Conservation (phyloP, 2,888 invertebrate species). For the Brachyptera risi region DNA sequence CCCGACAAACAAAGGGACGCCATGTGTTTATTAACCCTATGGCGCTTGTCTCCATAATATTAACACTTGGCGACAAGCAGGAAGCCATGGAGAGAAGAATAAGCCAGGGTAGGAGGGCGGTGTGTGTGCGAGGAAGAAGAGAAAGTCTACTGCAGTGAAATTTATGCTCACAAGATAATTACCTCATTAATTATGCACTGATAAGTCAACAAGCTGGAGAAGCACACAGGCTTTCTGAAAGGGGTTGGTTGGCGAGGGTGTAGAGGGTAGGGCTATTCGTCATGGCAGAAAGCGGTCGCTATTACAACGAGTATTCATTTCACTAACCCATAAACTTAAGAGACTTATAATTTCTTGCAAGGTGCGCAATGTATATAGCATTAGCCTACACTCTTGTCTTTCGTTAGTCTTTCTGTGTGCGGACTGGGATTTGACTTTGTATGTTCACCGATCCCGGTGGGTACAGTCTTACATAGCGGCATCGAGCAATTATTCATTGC, state of each 20-base stretch:
- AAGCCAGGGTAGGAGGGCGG: background rate
- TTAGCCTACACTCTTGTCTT: too few relatives aligned
- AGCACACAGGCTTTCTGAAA: background rate
- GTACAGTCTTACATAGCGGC: too few relatives aligned
- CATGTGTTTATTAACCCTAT: too few relatives aligned
- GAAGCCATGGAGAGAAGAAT: too few relatives aligned
- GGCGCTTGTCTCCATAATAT: too few relatives aligned
- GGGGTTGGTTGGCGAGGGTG: background rate
- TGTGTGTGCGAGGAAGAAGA: background rate
- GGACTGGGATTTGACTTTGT: too few relatives aligned
- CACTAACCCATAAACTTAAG: slow-evolving; percentile 5
- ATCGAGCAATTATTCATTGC: too few relatives aligned
- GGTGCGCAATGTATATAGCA: too few relatives aligned
- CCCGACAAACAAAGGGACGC: too few relatives aligned
- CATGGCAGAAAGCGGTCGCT: slow-evolving; percentile 13
- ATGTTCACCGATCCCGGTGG: too few relatives aligned
- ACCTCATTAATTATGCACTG: slow-evolving; percentile 26
- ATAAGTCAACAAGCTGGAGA: slow-evolving; percentile 21
- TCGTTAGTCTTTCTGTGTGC: too few relatives aligned
- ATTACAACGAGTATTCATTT: slow-evolving; percentile 1
- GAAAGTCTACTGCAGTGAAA: background rate
- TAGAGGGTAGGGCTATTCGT: slow-evolving; percentile 5
- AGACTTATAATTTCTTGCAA: background rate
- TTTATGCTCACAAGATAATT: slow-evolving; percentile 24
- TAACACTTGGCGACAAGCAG: too few relatives aligned